A percentile compares a stretch with the other conserved stretches of the same genome.
phyloP scores from a whole-genome alignment of 2,113 vertebrate genomes.

The Boleophthalmus pectinirostris region DNA sequence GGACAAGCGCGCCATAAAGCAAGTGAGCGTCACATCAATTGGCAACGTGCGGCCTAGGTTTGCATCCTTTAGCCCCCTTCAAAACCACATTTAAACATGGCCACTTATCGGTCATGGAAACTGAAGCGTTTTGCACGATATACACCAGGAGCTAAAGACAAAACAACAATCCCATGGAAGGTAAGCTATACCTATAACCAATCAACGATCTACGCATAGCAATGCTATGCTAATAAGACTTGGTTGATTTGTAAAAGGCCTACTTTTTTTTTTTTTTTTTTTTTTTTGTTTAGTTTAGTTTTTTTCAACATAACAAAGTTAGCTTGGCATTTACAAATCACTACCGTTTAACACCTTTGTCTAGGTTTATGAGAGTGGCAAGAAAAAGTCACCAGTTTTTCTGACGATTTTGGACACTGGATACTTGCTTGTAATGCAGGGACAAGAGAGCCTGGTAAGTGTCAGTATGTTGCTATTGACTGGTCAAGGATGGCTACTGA shows the following conservation, averaged over 20 bases:
- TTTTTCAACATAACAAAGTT: not conserved
- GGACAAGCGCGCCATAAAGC: not conserved
- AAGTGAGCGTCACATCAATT: not conserved
- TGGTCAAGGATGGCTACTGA: too few species aligned
- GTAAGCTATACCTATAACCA: constrained; percentile 49
- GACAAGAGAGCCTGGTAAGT: constrained; percentile 84
- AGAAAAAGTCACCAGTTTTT: constrained; percentile 74
- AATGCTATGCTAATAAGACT: not conserved
- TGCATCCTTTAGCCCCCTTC: not conserved
- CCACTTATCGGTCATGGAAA: constrained; percentile 66
- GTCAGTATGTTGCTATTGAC: too few species aligned
- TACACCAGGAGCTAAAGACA: constrained; percentile 32
- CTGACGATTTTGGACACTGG: constrained; percentile 84
- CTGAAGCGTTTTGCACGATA: constrained; percentile 83
- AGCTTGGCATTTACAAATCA: not conserved
- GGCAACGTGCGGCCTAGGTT: not conserved
- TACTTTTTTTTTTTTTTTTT: not conserved
- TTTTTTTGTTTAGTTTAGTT: not conserved
- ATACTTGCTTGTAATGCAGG: constrained; percentile 86
- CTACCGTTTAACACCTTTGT: not conserved
- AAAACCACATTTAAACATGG: constrained; percentile 29
- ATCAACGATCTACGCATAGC: too few species aligned
- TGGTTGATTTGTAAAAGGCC: not conserved
- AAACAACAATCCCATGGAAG: constrained; percentile 74
- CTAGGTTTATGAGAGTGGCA: constrained; percentile 82